A percentile compares a stretch with the other conserved stretches of the same genome.
Conservation (phyloP, 2,113 vertebrate species). For the Seriola dumerili region DNA sequence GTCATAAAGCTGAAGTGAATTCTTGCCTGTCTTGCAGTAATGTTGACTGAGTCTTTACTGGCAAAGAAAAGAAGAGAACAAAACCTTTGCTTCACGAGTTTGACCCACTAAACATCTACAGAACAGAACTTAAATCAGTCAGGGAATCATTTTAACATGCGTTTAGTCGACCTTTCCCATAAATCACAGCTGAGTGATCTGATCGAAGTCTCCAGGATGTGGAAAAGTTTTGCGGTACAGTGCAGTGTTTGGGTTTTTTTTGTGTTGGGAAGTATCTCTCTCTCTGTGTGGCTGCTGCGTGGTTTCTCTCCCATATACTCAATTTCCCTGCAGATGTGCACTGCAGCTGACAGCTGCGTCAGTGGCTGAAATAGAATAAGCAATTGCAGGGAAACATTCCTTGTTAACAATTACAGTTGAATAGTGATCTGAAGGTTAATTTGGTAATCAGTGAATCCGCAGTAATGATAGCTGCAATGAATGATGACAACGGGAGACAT, state of each 20-base stretch:
- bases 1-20: conserved; percentile 24
- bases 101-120: conserved; percentile 27
- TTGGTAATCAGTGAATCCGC: conserved; percentile 81
- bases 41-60: conserved; percentile 27
- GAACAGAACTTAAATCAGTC: conserved; percentile 24
- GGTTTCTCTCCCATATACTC: conserved; percentile 7
- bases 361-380: conserved; percentile 60
- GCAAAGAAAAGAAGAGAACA: neutral
- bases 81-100: conserved; percentile 28
- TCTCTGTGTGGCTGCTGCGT: neutral
- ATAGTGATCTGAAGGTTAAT: conserved; percentile 76
- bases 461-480: conserved; percentile 58
- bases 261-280: conserved; percentile 3
- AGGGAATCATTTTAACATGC: conserved; percentile 45
- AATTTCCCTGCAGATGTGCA: conserved; percentile 77
- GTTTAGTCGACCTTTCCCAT: conserved; percentile 25
- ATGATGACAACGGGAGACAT: conserved; percentile 56
- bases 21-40: conserved; percentile 4
- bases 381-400: conserved; percentile 67
- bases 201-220: conserved; percentile 31
- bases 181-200: conserved; percentile 46
- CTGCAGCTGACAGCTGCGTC: conserved; percentile 84
- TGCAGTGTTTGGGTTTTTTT: neutral
- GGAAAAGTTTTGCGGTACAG: conserved; percentile 41
- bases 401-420: conserved; percentile 68